Conservation (phyloP, 2,113 vertebrate species). For the Egretta garzetta region DNA sequence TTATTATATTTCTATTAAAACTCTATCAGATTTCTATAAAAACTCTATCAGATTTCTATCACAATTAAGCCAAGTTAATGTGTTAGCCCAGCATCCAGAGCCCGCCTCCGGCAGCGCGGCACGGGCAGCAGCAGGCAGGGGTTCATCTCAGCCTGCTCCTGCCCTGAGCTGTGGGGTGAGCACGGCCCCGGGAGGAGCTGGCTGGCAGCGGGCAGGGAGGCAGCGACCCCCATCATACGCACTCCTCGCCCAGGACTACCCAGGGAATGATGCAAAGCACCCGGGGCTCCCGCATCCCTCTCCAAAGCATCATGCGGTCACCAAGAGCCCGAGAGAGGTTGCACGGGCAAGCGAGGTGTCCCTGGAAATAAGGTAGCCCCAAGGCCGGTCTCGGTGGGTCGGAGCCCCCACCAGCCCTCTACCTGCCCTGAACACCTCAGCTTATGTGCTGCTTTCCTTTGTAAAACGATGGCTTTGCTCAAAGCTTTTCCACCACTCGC, state of each 20-base stretch:
- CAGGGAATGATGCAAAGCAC: not conserved
- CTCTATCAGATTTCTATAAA: not conserved
- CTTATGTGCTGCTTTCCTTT: not conserved
- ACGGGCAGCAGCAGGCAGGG: not conserved
- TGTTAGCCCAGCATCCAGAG: not conserved
- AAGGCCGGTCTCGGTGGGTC: rapidly evolving
- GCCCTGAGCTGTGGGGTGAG: not conserved
- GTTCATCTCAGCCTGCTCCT: not conserved
- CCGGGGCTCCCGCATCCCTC: not conserved
- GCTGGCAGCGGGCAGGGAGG: not conserved
- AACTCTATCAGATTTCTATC: not conserved
- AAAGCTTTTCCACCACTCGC: not conserved
- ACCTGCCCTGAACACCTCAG: not conserved
- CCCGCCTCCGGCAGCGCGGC: not conserved
- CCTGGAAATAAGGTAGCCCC: not conserved
- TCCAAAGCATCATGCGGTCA: not conserved
- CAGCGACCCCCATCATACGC: not conserved
- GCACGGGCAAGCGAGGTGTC: rapidly evolving
- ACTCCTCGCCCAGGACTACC: rapidly evolving
- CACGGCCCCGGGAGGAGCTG: not conserved
- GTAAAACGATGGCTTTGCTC: not conserved
- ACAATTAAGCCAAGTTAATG: not conserved
- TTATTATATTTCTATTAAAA: not conserved
- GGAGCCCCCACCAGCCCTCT: not conserved
- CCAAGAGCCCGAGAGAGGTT: not conserved